These are phyloP conservation scores for Panorpa germanica DNA, from an alignment of 2,888 invertebrate genomes.

Conservation along the genomic window DNA sequence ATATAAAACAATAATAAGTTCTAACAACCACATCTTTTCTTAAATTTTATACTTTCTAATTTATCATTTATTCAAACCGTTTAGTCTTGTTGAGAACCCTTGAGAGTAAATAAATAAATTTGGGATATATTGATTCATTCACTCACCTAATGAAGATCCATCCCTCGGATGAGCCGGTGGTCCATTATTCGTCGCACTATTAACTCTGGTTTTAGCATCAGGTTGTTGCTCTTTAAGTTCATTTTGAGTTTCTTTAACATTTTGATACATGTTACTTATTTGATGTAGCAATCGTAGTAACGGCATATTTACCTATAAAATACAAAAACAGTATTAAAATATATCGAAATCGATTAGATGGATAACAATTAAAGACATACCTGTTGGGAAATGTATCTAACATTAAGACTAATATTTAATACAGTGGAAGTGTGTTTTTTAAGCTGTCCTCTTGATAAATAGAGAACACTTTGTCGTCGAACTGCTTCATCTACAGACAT, in stretches of 20 bases:
- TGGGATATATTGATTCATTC: constrained; percentile 4
- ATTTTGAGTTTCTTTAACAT: constrained; percentile 84
- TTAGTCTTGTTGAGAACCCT: no score
- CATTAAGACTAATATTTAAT: constrained; percentile 74
- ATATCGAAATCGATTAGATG: neutral
- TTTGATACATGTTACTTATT: constrained; percentile 94
- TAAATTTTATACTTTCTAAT: no score
- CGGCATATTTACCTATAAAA: constrained; percentile 73
- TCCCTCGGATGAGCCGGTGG: constrained; percentile 28
- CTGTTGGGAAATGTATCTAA: constrained; percentile 82
- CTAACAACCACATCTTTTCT: no score
- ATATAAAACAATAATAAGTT: no score
- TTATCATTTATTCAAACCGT: no score
- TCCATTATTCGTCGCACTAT: no score
- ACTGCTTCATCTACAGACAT: constrained; percentile 74
- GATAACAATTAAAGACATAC: constrained; percentile 21
- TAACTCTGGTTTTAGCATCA: constrained; percentile 18
- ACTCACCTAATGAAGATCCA: constrained; percentile 37
- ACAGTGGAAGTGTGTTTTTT: constrained; percentile 85
- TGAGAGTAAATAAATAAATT: neutral
- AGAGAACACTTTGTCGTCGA: constrained; percentile 65
- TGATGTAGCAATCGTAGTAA: constrained; percentile 80
- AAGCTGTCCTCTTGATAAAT: constrained; percentile 69
- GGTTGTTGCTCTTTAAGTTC: constrained; percentile 61
- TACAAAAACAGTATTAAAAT: constrained; percentile 7